Evolutionary conservation across 2,888 invertebrate genomes (phyloP), one percentile per base, ranked within the genome.

Genomic region (Meta bourneti): DNA sequence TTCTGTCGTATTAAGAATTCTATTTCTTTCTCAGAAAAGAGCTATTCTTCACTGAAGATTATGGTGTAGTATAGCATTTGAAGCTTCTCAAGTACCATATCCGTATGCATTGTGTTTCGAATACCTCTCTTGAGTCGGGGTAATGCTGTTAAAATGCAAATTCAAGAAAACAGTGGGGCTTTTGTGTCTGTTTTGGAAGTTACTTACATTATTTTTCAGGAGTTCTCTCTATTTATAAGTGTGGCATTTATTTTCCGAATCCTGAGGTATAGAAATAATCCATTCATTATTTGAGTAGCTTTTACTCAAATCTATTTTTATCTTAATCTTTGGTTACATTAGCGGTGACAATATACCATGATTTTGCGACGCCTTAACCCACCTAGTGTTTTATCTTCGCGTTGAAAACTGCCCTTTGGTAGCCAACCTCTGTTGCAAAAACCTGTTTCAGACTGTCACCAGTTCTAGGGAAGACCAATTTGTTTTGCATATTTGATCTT

Each of bases 111-210:
- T 61, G 61, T 61, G 61, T 61, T 61, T 8, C 61, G 61, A 61
- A 16, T 61, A 9, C 61, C 61, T 16, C 16, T 16, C 11, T 11
- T 11, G 61, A 61, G 11, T 61, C 11, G 13, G 1, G 61, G 16
- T 61, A 61, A 61, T 61, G 61, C 61, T 61, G 61, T 61, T 61
- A 61, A 61, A 61, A 61, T 61, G 61, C 61, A 61, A 61, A 61
- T 61, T 16, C 16, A 6, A 7, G 61, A 61, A 61, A 61, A 9
- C 61, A 16, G 61, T 5, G 11, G 61, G 61, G 11, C 11, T 61
- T 61, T 11, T 61, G 13, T 61, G 61, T 7, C 61, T 61, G 61
- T 61, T 61, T 34, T 61, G 11, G 61, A 61, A 61, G 61, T 61
- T 61, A 61, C 13, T 61, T 61, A 61, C 11, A 61, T 61, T 61